Conservation (phyloP, 2,113 vertebrate species). For the Prietella phreatophila region DNA sequence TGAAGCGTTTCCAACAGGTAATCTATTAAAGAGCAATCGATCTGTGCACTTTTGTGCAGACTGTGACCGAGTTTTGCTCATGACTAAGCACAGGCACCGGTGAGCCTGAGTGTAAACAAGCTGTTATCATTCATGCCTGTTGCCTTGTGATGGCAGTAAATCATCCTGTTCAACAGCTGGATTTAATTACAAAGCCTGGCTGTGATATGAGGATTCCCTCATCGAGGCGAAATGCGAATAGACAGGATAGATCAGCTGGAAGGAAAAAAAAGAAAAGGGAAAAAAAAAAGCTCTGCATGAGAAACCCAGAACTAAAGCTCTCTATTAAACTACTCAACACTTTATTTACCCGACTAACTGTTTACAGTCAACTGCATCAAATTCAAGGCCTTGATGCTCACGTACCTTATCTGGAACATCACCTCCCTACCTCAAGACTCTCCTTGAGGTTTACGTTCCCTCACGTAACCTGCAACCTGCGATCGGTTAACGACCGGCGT, state of each 20-base stretch:
- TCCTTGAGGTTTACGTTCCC: too few species aligned
- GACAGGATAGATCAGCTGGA: not conserved
- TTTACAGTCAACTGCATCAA: too few species aligned
- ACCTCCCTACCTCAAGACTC: too few species aligned
- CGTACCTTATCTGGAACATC: too few species aligned
- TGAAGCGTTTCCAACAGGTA: not conserved
- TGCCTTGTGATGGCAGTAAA: conserved; percentile 18
- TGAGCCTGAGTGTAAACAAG: conserved; percentile 5
- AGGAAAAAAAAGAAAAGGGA: not conserved
- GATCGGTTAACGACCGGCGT: too few species aligned
- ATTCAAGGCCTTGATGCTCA: too few species aligned
- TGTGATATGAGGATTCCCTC: conserved; percentile 13
- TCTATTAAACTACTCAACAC: not conserved
- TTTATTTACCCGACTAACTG: not conserved
- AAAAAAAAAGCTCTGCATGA: not conserved
- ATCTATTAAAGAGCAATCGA: conserved; percentile 16
- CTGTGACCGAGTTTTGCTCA: not conserved
- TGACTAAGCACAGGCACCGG: not conserved
- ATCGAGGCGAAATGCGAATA: not conserved
- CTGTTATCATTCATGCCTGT: not conserved
- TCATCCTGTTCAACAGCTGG: conserved; percentile 18
- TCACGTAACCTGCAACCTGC: too few species aligned
- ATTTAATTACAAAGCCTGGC: conserved; percentile 6
- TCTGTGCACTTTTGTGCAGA: conserved; percentile 6
- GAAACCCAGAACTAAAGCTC: not conserved